phyloP scores from a whole-genome alignment of 2,797 vertebrate species.

The Bradypus variegatus region DNA sequence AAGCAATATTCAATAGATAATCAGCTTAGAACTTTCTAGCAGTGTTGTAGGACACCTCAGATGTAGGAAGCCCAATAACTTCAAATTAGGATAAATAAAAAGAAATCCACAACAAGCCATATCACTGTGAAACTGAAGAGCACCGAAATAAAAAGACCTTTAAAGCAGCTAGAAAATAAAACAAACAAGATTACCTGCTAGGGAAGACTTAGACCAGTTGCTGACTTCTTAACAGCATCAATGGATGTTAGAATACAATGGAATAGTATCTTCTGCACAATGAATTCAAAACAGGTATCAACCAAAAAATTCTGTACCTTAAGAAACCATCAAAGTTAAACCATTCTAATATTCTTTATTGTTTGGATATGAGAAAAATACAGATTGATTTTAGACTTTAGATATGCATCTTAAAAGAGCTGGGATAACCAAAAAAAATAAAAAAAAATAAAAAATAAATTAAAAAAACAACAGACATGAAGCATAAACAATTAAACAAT shows the following conservation, averaged over 20 bases:
- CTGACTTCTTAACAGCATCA: not conserved
- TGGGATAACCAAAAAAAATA: not conserved
- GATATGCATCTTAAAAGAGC: not conserved
- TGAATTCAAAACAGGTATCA: not conserved
- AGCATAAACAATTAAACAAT: not conserved
- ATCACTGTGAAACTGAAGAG: too few relatives aligned
- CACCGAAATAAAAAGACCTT: too few relatives aligned
- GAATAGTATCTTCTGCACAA: not conserved
- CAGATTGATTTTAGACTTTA: not conserved
- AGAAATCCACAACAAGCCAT: not conserved
- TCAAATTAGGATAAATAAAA: not conserved
- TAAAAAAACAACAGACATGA: not conserved
- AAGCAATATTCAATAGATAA: not conserved
- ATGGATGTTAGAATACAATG: not conserved
- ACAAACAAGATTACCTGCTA: too few relatives aligned
- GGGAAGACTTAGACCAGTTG: not conserved
- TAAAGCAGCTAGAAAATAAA: too few relatives aligned
- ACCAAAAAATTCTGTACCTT: not conserved
- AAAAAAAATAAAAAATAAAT: too few relatives aligned
- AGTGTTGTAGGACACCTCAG: not conserved
- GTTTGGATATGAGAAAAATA: not conserved
- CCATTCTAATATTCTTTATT: not conserved
- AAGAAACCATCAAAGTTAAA: not conserved
- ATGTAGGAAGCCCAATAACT: not conserved
- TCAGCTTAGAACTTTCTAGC: not conserved